Percentiles rank a stretch among this genome's conserved stretches.
phyloP scores from a whole-genome alignment of 2,888 invertebrate genomes.

The Pyrrhosoma nymphula region DNA sequence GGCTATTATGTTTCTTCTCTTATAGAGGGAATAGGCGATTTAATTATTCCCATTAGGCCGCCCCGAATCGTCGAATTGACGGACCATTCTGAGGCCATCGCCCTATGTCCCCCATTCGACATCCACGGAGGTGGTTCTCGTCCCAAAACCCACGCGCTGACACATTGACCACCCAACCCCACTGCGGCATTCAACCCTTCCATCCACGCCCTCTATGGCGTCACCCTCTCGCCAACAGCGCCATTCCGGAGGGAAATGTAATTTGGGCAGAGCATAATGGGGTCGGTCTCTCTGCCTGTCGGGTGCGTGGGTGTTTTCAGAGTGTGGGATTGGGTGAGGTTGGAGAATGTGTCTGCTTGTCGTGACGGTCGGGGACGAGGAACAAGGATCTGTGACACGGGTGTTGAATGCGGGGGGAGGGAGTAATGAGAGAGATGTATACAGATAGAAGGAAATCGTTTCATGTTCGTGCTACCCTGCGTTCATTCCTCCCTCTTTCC shows the following conservation, averaged over 20 bases:
- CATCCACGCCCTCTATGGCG: not conserved
- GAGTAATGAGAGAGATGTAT: too few relatives aligned
- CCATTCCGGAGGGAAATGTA: slow-evolving; percentile 20
- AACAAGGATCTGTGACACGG: too few relatives aligned
- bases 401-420: too few relatives aligned
- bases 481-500: too few relatives aligned
- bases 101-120: not conserved
- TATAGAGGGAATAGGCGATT: too few relatives aligned
- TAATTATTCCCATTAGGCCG: too few relatives aligned
- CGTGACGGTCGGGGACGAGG: not conserved
- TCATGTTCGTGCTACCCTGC: too few relatives aligned
- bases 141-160: not conserved
- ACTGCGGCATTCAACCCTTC: too few relatives aligned
- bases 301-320: not conserved
- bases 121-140: not conserved
- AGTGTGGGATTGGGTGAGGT: not conserved
- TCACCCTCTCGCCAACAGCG: not conserved
- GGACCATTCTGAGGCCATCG: too few relatives aligned
- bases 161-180: not conserved
- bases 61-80: too few relatives aligned
- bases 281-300: not conserved
- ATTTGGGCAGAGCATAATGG: slow-evolving; percentile 43
- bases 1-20: too few relatives aligned
- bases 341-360: not conserved
- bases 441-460: too few relatives aligned